Evolutionary conservation across 1,140 invertebrate genomes (phyloP), one percentile per base, ranked within the genome.

Genomic region (Prorops nasuta): DNA sequence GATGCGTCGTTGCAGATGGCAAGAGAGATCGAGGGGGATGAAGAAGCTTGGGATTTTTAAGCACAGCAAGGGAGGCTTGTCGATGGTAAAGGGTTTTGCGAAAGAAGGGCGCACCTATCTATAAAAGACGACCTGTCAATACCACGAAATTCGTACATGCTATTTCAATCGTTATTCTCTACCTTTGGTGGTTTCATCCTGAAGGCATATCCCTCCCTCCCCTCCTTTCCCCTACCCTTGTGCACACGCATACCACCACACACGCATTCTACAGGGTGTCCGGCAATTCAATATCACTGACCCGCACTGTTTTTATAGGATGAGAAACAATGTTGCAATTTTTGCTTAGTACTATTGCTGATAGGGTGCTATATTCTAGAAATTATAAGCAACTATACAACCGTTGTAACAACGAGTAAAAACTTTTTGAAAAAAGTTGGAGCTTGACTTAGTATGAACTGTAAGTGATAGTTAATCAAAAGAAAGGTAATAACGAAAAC

Each of bases 81-180:
- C 4, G 10, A 4, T 28, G 4, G 24, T 6, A 28, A 28, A 28
- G 10, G 4, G 24, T 10, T 4, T 4, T 28, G 4, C 10, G 24
- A 28, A 6, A 4, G 49, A 47, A 51, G 44, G 43, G 46, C 39
- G 49, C 49, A 51, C 49, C 46, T 47, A 47, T 24, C 49, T 51
- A 51, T 51, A 51, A 51, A 51, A 51, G 49, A 51, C 49, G 49
- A 24, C 44, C 49, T 51, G 49, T 51, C 49, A 47, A 51, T 51
- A 51, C 44, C 49, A 51, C 39, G 43, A 36, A 51, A 43, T 18
- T 34, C 19, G 20, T 10, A 28, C 24, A 12, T 37, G 44, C 49
- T 34, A 51, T 51, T 51, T 51, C 49, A 51, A 51, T 51, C 44
- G 49, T 21, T 51, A 31, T n/a, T n/a, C n/a, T n/a, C n/a, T n/a